phyloP scores from a whole-genome alignment of 2,113 vertebrate genomes.

The Lophura nycthemera region DNA sequence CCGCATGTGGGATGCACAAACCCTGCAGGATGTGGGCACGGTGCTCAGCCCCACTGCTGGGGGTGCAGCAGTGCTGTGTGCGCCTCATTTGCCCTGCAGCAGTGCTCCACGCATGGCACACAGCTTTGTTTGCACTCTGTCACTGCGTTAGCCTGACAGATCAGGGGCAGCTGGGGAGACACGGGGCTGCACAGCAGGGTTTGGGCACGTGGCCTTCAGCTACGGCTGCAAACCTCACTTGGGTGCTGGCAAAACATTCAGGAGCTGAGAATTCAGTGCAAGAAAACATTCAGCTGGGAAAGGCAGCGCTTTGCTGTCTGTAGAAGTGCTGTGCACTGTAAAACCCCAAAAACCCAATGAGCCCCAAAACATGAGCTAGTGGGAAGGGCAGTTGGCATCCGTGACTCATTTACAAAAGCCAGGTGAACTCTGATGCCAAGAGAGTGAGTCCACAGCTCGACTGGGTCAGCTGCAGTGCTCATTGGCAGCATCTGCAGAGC shows the following conservation, averaged over 20 bases:
- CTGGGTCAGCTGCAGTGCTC: rapidly evolving
- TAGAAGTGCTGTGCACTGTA: rapidly evolving
- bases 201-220: not conserved
- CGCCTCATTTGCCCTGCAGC: too few relatives aligned
- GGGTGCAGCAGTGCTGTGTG: too few relatives aligned
- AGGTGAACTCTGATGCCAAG: not conserved
- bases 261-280: not conserved
- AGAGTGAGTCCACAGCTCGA: not conserved
- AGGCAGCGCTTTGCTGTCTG: not conserved
- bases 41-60: not conserved
- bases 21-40: too few relatives aligned
- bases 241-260: not conserved
- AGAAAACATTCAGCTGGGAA: not conserved
- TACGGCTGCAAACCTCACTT: not conserved
- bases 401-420: not conserved
- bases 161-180: not conserved
- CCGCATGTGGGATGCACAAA: too few relatives aligned
- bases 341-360: not conserved
- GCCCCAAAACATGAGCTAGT: not conserved
- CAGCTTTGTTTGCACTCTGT: not conserved
- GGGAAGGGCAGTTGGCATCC: not conserved
- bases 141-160: not conserved
- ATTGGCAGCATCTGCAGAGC: rapidly evolving
- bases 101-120: not conserved
- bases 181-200: not conserved